A percentile compares a stretch with the other conserved stretches of the same genome.
Evolutionary conservation across 2,113 vertebrate species (phyloP).

Genomic region (Ceyx cyanopectus): DNA sequence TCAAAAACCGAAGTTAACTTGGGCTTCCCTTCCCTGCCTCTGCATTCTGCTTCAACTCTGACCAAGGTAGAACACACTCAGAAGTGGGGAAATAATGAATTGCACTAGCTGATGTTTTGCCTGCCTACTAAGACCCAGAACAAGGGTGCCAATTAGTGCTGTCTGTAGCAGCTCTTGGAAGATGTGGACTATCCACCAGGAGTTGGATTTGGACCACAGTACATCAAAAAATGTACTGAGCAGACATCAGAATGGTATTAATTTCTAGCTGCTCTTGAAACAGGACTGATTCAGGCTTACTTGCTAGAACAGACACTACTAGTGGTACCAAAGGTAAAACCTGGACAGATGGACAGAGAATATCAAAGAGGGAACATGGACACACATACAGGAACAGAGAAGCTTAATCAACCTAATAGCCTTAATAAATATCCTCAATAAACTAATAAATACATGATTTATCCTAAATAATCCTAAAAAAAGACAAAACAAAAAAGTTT

Average conservation of each 20-base stretch:
- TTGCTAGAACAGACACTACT: neutral
- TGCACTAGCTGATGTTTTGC: neutral
- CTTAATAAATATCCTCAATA: too few species aligned
- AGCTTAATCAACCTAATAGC: too few species aligned
- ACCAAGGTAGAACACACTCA: neutral
- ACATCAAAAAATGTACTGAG: neutral
- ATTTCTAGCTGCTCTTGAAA: neutral
- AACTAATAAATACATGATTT: too few species aligned
- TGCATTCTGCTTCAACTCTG: slow-evolving; percentile 17
- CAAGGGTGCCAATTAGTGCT: neutral
- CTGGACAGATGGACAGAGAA: neutral
- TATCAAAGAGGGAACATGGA: neutral
- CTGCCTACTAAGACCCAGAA: neutral
- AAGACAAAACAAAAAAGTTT: too few species aligned
- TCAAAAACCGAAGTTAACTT: neutral
- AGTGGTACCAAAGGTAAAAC: neutral
- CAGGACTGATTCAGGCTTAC: neutral
- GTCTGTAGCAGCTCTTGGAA: neutral
- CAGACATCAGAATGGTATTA: neutral
- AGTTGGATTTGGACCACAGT: neutral
- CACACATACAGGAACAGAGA: too few species aligned
- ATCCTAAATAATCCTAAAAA: too few species aligned
- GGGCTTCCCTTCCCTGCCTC: neutral
- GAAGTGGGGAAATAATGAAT: slow-evolving; percentile 17
- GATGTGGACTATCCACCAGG: neutral